Evolutionary conservation across 2,888 invertebrate genomes (phyloP), one percentile per base, ranked within the genome.

Genomic region (Acrobasis consociella): DNA sequence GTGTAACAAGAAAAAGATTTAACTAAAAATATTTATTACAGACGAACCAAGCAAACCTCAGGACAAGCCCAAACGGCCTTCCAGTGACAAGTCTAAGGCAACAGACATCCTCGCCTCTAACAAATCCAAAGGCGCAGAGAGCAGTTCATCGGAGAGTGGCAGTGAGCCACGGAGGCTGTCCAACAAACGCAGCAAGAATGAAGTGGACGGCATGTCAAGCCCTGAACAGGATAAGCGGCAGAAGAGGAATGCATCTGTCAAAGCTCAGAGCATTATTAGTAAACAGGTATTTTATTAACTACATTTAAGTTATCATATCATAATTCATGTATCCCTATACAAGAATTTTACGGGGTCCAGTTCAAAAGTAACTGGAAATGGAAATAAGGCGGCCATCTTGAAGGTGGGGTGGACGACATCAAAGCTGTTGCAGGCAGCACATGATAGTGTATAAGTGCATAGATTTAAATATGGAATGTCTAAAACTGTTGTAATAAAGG

Each of bases 211-310:
- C 13, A 75, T 87, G 59, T 77, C 68, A 0, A 91, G 91, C 62
- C 91, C 92, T 0, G 91, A 90, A 64, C 82, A 80, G 62, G 91
- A 92, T 58, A 92, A 91, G 62, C 72, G 91, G 10, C 82, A 77
- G 61, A 92, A 91, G 73, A 80, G 92, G 9, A 89, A 83, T 67
- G 92, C 92, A 9, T 90, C 89, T 1, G 84, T 87, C 62, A 89
- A 85, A 77, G 92, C 92, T 1, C 88, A 90, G 72, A 84, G 77
- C 66, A 85, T 81, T 78, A 92, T 91, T 70, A 79, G 75, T 66
- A 90, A 90, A 81, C 92, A 91, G 85, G 92, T 90, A 74, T 58
- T 31, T 31, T 31, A 2, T 31, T 31, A 5, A 7, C 7, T 31
- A 0, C 2, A 22, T 22, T 22, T 22, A 22, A 3, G 22, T 22